These are phyloP conservation scores for Atopsyche davidsoni DNA, from an alignment of 1,140 invertebrate species.

Conservation along the genomic window DNA sequence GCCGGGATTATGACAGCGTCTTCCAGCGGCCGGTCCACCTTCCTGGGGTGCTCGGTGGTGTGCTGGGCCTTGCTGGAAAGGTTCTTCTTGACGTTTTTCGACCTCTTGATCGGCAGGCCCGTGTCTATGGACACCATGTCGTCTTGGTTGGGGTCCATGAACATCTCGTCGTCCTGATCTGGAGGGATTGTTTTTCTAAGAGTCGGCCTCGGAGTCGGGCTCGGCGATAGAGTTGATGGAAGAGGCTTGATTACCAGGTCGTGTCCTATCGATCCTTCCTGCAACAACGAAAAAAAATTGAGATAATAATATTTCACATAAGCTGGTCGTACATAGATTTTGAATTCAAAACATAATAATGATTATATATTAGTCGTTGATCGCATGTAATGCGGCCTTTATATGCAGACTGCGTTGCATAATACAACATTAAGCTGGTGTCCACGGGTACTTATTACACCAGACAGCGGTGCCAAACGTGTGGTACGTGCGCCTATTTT, in stretches of 20 bases:
- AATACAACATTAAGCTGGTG: no score
- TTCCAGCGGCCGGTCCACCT: no score
- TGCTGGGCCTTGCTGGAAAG: constrained; percentile 1
- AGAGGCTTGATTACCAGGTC: constrained; percentile 81
- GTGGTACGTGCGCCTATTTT: no score
- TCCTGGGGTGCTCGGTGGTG: background rate
- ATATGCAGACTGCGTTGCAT: no score
- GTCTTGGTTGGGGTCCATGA: constrained; percentile 56
- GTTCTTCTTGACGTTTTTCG: constrained; percentile 26
- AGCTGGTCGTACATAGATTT: no score
- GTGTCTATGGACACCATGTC: constrained; percentile 55
- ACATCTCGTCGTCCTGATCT: constrained; percentile 69
- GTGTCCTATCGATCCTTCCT: constrained; percentile 88
- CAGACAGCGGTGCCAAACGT: no score
- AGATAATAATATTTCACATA: no score
- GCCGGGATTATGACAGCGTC: background rate
- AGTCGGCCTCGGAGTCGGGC: constrained; percentile 51
- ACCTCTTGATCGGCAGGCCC: constrained; percentile 46
- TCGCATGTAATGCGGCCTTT: no score
- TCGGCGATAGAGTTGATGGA: constrained; percentile 55
- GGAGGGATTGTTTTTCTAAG: constrained; percentile 36
- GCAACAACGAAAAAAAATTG: constrained; percentile 32
- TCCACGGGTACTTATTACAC: no score
- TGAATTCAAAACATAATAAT: no score
- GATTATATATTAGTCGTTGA: no score